These are phyloP conservation scores for Lontra canadensis DNA, from an alignment of 2,113 vertebrate species.

Conservation along the genomic window DNA sequence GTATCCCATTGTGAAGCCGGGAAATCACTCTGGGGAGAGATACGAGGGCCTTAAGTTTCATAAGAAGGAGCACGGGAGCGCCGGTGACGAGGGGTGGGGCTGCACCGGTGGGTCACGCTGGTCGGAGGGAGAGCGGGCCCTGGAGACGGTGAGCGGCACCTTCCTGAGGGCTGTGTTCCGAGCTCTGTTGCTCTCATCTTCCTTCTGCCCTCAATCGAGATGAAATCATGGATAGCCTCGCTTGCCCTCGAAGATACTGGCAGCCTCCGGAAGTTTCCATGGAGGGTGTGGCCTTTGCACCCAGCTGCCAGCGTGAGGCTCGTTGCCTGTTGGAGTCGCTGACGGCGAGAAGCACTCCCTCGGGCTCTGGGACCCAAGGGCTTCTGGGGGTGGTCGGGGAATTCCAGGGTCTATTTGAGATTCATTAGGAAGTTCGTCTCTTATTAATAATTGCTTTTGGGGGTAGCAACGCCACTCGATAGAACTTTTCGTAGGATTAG, in stretches of 20 bases:
- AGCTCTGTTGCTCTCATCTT: background rate
- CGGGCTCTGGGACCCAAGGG: background rate
- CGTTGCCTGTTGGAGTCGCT: background rate
- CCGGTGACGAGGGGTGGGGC: background rate
- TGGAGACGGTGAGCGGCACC: background rate
- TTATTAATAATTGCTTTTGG: background rate
- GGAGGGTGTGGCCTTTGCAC: background rate
- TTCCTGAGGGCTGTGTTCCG: rapidly evolving
- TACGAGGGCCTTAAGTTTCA: rapidly evolving
- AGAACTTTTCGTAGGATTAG: conserved; percentile 25
- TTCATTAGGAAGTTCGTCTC: background rate
- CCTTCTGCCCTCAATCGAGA: background rate
- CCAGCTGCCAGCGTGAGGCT: background rate
- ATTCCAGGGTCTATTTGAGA: background rate
- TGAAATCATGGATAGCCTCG: background rate
- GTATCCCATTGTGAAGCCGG: background rate
- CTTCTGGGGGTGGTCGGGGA: background rate
- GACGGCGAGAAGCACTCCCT: background rate
- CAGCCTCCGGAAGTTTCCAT: background rate
- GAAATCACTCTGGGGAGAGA: background rate
- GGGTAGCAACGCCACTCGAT: background rate
- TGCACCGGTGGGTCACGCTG: rapidly evolving
- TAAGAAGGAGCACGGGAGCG: rapidly evolving
- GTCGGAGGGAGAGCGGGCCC: background rate
- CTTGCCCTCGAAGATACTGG: background rate